phyloP scores from a whole-genome alignment of 2,113 vertebrate genomes.

The Ailuropoda melanoleuca region DNA sequence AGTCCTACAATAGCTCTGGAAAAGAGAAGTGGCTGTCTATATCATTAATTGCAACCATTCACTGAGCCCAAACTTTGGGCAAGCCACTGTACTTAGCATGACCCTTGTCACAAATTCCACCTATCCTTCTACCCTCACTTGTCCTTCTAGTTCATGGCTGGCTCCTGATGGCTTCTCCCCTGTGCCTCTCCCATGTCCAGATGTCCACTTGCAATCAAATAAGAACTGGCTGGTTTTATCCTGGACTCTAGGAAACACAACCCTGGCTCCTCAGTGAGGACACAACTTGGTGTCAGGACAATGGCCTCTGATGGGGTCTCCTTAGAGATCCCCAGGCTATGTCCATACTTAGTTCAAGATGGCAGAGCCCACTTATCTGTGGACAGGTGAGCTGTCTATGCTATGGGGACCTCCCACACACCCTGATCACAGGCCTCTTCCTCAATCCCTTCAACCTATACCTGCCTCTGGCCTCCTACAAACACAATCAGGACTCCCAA shows the following conservation, averaged over 20 bases:
- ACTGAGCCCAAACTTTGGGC: background rate
- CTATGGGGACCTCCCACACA: background rate
- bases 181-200: background rate
- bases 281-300: background rate
- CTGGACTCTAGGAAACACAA: conserved; percentile 13
- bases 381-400: background rate
- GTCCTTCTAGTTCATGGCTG: background rate
- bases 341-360: background rate
- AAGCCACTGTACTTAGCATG: background rate
- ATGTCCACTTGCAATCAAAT: background rate
- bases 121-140: background rate
- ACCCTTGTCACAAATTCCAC: background rate
- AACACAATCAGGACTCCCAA: background rate
- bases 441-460: background rate
- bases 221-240: background rate
- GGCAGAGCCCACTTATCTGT: background rate
- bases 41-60: background rate
- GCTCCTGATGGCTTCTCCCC: background rate
- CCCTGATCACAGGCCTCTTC: background rate
- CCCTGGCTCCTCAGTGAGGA: background rate
- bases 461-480: background rate
- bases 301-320: background rate
- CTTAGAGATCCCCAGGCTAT: background rate
- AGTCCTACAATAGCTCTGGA: background rate
- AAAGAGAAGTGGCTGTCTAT: background rate